Evolutionary conservation across 2,113 vertebrate species (phyloP).

Genomic region (Atlantisia rogersi): DNA sequence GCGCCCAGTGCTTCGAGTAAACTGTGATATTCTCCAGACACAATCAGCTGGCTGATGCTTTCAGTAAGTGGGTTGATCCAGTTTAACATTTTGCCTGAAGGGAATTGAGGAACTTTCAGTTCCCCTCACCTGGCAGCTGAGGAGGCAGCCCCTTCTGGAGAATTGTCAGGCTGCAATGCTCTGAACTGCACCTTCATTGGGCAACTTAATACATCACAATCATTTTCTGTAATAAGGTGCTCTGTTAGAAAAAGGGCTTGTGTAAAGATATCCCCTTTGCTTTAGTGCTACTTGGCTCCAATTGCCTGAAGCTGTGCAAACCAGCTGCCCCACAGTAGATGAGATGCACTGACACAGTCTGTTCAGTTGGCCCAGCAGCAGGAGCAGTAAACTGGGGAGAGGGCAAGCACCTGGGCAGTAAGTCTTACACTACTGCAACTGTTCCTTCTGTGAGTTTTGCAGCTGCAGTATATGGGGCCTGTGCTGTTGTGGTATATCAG

Average conservation of each 20-base stretch:
- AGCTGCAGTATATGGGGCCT: fast-evolving
- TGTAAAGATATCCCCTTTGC: not conserved
- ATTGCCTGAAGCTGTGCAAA: not conserved
- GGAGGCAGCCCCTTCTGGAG: not conserved
- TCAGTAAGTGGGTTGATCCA: not conserved
- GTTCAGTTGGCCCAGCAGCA: not conserved
- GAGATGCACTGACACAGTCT: not conserved
- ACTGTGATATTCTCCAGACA: not conserved
- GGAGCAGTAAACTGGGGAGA: not conserved
- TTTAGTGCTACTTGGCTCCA: not conserved
- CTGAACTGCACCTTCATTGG: not conserved
- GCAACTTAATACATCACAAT: not conserved
- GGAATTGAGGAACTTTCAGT: not conserved
- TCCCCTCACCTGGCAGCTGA: not conserved
- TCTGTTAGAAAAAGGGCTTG: not conserved
- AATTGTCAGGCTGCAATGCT: not conserved
- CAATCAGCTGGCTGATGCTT: not conserved
- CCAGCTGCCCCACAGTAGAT: not conserved
- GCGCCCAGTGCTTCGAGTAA: not conserved
- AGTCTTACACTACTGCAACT: not conserved
- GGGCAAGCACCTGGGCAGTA: not conserved
- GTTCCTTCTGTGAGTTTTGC: not conserved
- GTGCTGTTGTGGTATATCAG: not conserved
- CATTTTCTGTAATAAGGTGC: not conserved
- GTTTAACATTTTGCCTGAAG: not conserved